Base-by-base conservation (phyloP, 1,140 invertebrate genomes). In the Condylostylus longicornis region DNA sequence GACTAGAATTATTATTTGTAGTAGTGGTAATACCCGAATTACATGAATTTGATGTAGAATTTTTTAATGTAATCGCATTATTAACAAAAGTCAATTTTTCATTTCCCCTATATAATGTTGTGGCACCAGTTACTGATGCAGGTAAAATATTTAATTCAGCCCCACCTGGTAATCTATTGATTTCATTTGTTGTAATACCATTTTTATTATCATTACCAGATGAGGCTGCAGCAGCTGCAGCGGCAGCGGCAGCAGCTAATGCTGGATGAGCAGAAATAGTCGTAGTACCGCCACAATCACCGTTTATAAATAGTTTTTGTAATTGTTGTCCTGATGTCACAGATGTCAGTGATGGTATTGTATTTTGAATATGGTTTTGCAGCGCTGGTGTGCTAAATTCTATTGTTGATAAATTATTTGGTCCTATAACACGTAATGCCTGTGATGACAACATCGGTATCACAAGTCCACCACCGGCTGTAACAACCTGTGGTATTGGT, bases 111-210 rank as follows among this genome's bases (percentile, higher is more conserved):
- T 38, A 38, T n/a, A 38, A 12, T 18, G 30, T 10, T 17, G 25
- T 17, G 5, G 37, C 18, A 18, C 29, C 37, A 33, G 33, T 38
- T 27, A 22, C 20, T 6, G 13, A 19, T 10, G 37, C n/a, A 9
- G 37, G 37, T 14, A 38, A 22, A 10, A 38, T 38, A 32, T 38
- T 38, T 17, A 38, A 14, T 33, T 38, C 37, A 25, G 37, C 37
- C 10, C 37, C 37, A 17, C 37, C 37, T 17, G 37, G 37, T 25
- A 38, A 28, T n/a, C 37, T 20, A 14, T 19, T 21, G 6, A 33
- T 15, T 33, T 38, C 37, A 12, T 12, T n/a, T 17, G 37, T 18
- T 23, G 15, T n/a, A 21, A 19, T 38, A 13, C 14, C 27, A 19
- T 19, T 20, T 4, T 5, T 15, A 18, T 13, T 18, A 17, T 20